Conservation (phyloP, 1,140 invertebrate genomes). For the Steinernema feltiae region DNA sequence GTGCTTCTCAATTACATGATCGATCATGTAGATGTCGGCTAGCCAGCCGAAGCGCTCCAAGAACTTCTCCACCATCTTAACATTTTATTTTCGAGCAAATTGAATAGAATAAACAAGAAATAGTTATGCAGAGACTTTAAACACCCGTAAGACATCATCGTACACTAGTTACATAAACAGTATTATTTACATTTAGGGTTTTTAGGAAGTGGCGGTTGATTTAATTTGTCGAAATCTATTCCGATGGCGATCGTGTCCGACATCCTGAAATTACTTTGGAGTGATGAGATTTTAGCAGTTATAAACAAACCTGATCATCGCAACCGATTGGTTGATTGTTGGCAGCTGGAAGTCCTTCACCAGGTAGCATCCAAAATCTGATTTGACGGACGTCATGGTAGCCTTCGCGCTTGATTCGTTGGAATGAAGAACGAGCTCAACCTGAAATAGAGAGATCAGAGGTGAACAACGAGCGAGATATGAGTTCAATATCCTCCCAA, state of each 20-base stretch:
- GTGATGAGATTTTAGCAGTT: conserved; percentile 10
- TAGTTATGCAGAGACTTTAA: conserved; percentile 19
- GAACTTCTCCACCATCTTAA: conserved; percentile 4
- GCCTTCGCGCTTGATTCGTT: not conserved
- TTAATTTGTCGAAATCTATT: conserved; percentile 8
- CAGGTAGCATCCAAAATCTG: not conserved
- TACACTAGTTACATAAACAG: not conserved
- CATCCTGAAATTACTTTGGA: conserved; percentile 22
- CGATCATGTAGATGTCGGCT: conserved; percentile 40
- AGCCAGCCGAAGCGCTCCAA: conserved; percentile 33
- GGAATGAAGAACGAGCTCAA: not conserved
- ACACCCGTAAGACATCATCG: not conserved
- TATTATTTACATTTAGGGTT: not conserved
- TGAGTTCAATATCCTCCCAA: too few species aligned
- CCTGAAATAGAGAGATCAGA: not conserved
- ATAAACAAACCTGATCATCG: not conserved
- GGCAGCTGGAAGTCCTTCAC: not conserved
- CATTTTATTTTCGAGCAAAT: not conserved
- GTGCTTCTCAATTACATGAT: conserved; percentile 40
- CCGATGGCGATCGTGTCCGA: conserved; percentile 17
- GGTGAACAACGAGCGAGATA: too few species aligned
- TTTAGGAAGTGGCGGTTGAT: not conserved
- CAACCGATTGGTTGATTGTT: not conserved
- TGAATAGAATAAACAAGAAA: conserved; percentile 12
- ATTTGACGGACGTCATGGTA: not conserved